These are phyloP conservation scores for Schizaphis graminum DNA, from an alignment of 2,888 invertebrate species.

Conservation along the genomic window DNA sequence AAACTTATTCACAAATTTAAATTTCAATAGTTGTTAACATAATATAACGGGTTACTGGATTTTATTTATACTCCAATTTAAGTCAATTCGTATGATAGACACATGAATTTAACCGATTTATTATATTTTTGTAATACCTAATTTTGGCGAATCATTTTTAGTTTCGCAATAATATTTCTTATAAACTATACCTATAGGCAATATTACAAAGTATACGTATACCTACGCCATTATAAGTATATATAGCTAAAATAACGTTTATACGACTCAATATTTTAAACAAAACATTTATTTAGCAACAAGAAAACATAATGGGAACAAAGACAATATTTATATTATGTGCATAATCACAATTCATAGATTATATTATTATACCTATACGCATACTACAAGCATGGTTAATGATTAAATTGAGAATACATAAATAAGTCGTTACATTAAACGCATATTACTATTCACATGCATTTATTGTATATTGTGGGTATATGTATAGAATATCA, in stretches of 20 bases:
- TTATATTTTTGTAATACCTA: neutral
- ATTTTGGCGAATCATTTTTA: neutral
- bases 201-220: neutral
- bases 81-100: neutral
- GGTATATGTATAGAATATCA: neutral
- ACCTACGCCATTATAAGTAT: neutral
- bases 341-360: conserved; percentile 10
- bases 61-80: neutral
- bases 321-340: conserved; percentile 7
- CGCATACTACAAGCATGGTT: neutral
- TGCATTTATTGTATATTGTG: neutral
- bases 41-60: neutral
- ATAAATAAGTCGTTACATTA: conserved; percentile 35
- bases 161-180: neutral
- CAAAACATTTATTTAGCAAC: neutral
- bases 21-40: neutral
- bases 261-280: neutral
- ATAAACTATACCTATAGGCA: neutral
- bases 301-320: conserved; percentile 12
- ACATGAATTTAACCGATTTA: neutral
- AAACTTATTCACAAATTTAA: neutral
- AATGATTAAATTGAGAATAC: conserved; percentile 26
- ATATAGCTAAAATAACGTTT: neutral
- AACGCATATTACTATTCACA: conserved; percentile 23
- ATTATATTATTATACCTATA: neutral